Percentiles rank a stretch among this genome's conserved stretches.
phyloP scores from a whole-genome alignment of 2,113 vertebrate genomes.

The Acinonyx jubatus region DNA sequence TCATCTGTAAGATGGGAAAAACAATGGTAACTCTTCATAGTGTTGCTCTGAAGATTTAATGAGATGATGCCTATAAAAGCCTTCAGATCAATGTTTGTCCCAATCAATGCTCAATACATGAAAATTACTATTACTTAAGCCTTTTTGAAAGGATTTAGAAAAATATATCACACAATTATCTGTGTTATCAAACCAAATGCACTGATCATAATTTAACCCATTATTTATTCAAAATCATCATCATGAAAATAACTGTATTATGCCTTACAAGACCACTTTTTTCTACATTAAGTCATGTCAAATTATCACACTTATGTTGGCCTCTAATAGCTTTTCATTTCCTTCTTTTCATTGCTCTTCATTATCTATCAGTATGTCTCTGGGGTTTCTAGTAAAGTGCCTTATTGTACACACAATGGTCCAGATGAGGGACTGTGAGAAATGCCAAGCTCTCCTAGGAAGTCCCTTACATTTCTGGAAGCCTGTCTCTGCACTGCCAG shows the following conservation, averaged over 20 bases:
- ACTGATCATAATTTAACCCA: background rate
- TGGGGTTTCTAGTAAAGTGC: constrained; percentile 6
- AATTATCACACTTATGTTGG: background rate
- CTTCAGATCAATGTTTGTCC: background rate
- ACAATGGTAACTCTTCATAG: background rate
- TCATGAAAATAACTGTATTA: constrained; percentile 12
- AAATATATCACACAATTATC: background rate
- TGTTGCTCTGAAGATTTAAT: background rate
- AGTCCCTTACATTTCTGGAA: background rate
- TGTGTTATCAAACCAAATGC: background rate
- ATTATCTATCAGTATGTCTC: background rate
- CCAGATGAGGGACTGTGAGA: background rate
- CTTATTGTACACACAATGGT: background rate
- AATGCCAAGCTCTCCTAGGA: background rate
- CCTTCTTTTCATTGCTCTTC: background rate
- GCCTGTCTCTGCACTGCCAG: background rate
- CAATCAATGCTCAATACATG: background rate
- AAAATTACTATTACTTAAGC: constrained; percentile 40
- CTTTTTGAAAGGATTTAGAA: constrained; percentile 22
- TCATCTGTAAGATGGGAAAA: constrained; percentile 42
- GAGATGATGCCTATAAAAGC: background rate
- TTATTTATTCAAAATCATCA: constrained; percentile 57
- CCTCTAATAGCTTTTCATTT: background rate
- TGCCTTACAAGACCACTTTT: background rate
- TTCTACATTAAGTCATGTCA: constrained; percentile 28